Base-by-base conservation (phyloP, 2,888 invertebrate species). In the Hesperia comma region DNA sequence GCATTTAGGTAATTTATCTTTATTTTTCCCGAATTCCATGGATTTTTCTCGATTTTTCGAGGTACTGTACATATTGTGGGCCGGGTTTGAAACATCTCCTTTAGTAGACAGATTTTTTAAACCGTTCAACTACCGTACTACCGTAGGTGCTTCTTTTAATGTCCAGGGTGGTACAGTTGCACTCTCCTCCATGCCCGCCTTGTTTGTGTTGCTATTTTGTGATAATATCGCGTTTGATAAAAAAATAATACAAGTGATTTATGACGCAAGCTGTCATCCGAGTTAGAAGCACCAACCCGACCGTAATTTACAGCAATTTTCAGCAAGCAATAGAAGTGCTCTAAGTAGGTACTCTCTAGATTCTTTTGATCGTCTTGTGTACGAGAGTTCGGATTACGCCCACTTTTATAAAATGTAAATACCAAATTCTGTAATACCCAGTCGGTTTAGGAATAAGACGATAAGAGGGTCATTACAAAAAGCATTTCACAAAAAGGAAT, bases 241-340 rank as follows among this genome's bases (percentile, higher is more conserved):
- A 17, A 46, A 43, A 10, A n/a, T n/a, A 15, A 46, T 8, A 15
- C 17, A 46, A 46, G 53, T 26, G n/a, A 26, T 53, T 26, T 6
- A 53, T n/a, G 53, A 26, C 26, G 19, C 4, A 41, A 12, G 43
- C 15, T 8, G 43, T 15, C 8, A 6, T 37, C 15, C 7, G 43
- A 46, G 6, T 46, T 46, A 46, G 43, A 51, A 21, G 37, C 21
- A 61, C 33, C 56, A 63, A 63, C 10, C 49, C n/a, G 21, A 56
- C 21, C 37, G 49, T 61, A 53, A 95, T 97, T 97, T 89, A 99
- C 99, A 98, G n/a, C n/a, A n/a, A n/a, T n/a, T 88, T 99, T 99
- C 88, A 99, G 99, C 93, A 98, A 98, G 97, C 99, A 99, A 82
- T 98, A 97, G 55, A 94, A 88, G 74, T 96, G 93, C 79, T 94